Evolutionary conservation across 2,888 invertebrate species (phyloP).

Genomic region (Antheraea assamensis): DNA sequence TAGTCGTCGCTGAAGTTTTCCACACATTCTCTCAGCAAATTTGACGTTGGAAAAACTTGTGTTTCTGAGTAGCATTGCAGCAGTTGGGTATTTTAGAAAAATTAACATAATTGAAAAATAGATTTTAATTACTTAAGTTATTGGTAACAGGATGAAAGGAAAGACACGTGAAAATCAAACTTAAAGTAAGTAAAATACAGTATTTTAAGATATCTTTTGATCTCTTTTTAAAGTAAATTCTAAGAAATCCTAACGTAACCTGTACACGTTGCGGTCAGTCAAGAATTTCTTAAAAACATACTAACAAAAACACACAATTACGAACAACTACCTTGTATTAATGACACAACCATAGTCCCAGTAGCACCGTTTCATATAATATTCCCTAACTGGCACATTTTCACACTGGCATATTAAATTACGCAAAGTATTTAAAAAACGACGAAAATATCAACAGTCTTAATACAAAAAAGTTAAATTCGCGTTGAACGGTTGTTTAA

Average conservation of each 20-base stretch:
- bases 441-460: neutral
- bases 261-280: neutral
- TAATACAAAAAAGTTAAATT: no score
- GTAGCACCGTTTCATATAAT: neutral
- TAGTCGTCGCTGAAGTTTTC: no score
- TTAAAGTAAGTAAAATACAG: neutral
- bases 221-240: no score
- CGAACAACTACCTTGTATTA: neutral
- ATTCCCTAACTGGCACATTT: neutral
- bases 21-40: no score
- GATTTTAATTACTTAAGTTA: neutral
- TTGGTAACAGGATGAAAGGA: neutral
- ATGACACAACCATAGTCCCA: slow-evolving; percentile 1
- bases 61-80: no score
- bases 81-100: no score
- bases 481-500: no score
- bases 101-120: no score
- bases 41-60: no score
- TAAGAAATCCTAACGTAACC: neutral
- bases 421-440: neutral
- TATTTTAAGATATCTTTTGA: no score
- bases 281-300: neutral
- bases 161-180: neutral
- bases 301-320: neutral
- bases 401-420: neutral